phyloP scores from a whole-genome alignment of 2,888 invertebrate species.

The Andrena trimmerana region DNA sequence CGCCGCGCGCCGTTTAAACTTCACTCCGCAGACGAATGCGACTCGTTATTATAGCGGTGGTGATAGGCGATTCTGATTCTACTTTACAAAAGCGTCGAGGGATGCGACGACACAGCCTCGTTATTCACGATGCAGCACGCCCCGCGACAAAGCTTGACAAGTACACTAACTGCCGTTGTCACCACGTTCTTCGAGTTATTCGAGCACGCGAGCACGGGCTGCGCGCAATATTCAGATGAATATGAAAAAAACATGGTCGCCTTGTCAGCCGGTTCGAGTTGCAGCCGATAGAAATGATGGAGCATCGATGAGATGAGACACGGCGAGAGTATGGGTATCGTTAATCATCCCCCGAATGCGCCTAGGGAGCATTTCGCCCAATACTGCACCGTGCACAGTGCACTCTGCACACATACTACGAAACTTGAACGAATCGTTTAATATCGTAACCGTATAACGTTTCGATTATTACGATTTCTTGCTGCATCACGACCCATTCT shows the following conservation, averaged over 20 bases:
- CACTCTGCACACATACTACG: neutral
- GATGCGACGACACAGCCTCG: constrained; percentile 7
- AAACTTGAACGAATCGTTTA: too few relatives aligned
- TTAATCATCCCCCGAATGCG: too few relatives aligned
- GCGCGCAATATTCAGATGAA: neutral
- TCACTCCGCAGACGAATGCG: constrained; percentile 9
- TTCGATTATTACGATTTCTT: neutral
- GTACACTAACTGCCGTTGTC: neutral
- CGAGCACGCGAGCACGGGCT: neutral
- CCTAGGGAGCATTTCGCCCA: too few relatives aligned
- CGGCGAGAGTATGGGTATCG: too few relatives aligned
- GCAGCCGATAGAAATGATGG: constrained; percentile 2
- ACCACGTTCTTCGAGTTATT: neutral
- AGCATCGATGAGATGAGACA: neutral
- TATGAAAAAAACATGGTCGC: neutral
- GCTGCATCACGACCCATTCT: neutral
- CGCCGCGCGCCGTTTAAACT: neutral
- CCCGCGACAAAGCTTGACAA: constrained; percentile 7
- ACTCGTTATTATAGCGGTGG: constrained; percentile 12
- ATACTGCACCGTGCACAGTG: neutral
- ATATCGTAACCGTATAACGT: neutral
- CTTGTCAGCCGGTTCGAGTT: neutral
- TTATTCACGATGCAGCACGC: constrained; percentile 9
- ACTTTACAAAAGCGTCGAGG: constrained; percentile 6
- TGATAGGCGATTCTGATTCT: constrained; percentile 28